A percentile compares a stretch with the other conserved stretches of the same genome.
Conservation (phyloP, 2,888 invertebrate species). For the Chrysomela aeneicollis region DNA sequence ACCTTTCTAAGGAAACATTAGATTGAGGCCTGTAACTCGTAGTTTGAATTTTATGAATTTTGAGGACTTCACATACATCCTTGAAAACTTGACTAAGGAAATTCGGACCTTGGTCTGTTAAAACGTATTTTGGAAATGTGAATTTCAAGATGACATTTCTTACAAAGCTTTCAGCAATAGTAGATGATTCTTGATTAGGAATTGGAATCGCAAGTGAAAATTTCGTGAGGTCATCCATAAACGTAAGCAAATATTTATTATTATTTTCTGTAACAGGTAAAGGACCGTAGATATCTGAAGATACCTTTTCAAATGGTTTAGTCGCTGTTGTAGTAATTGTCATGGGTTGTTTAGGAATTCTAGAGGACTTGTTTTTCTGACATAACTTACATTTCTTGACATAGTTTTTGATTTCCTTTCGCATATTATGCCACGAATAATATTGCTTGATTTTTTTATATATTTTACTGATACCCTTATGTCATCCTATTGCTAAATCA, state of each 20-base stretch:
- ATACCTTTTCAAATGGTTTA: conserved; percentile 47
- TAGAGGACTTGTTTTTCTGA: neutral
- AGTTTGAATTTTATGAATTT: conserved; percentile 7
- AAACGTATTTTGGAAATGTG: neutral
- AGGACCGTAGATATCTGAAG: conserved; percentile 51
- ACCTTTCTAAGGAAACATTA: neutral
- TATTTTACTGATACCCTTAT: neutral
- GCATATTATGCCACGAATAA: neutral
- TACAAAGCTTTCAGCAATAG: conserved; percentile 4
- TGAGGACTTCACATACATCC: neutral
- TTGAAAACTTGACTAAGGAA: conserved; percentile 5
- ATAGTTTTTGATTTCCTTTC: neutral
- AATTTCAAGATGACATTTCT: neutral
- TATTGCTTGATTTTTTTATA: conserved; percentile 4
- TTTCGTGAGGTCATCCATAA: conserved; percentile 54
- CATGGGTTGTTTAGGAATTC: neutral
- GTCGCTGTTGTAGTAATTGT: conserved; percentile 14
- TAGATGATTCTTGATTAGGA: neutral
- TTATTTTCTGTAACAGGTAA: conserved; percentile 47
- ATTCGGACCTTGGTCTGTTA: neutral
- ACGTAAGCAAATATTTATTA: conserved; percentile 53
- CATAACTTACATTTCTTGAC: neutral
- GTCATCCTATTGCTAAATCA: neutral
- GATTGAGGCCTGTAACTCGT: neutral
- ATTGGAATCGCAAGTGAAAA: conserved; percentile 43